These are phyloP conservation scores for Perodicticus potto DNA, from an alignment of 2,797 vertebrate species.

Conservation along the genomic window DNA sequence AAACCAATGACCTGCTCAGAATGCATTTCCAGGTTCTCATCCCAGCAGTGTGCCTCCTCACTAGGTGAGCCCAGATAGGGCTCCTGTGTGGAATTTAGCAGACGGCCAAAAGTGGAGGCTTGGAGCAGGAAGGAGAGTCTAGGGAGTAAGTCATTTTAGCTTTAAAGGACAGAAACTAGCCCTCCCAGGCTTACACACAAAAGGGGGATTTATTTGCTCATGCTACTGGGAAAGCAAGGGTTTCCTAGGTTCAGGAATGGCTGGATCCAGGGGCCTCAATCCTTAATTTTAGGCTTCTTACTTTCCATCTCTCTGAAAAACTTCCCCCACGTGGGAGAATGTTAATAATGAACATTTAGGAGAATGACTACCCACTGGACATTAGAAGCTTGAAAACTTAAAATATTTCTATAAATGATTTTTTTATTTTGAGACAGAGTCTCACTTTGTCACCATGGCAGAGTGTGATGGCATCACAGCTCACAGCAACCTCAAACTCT, in stretches of 20 bases:
- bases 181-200: not conserved
- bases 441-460: too few relatives aligned
- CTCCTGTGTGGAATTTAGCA: not conserved
- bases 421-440: too few relatives aligned
- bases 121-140: not conserved
- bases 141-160: not conserved
- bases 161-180: not conserved
- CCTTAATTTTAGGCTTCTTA: not conserved
- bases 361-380: not conserved
- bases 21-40: not conserved
- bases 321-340: not conserved
- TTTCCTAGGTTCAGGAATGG: not conserved
- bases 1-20: not conserved
- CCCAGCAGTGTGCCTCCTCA: not conserved
- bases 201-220: not conserved
- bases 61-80: not conserved
- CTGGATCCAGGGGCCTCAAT: not conserved
- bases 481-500: too few relatives aligned
- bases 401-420: not conserved
- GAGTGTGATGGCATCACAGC: too few relatives aligned
- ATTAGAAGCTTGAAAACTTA: not conserved
- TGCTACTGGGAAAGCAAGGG: not conserved
- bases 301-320: not conserved
- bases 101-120: not conserved
- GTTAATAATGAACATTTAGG: not conserved